Conservation (phyloP, 2,797 vertebrate genomes). For the Intellagama lesueurii region DNA sequence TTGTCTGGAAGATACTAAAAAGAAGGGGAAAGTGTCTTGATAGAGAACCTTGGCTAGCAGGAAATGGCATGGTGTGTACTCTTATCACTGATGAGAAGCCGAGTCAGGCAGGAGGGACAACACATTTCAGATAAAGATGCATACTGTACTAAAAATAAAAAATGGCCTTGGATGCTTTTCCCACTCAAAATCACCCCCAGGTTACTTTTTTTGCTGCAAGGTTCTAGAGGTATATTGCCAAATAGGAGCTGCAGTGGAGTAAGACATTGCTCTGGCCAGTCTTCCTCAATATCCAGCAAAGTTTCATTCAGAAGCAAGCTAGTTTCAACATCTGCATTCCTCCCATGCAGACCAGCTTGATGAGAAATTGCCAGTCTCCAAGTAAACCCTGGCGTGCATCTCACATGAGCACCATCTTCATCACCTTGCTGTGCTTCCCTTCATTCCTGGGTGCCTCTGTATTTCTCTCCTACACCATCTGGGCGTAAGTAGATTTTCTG, state of each 20-base stretch:
- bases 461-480: constrained; percentile 90
- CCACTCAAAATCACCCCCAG: background rate
- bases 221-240: background rate
- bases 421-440: constrained; percentile 92
- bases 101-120: background rate
- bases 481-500: constrained; percentile 86
- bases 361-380: constrained; percentile 93
- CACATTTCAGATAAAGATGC: background rate
- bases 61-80: background rate
- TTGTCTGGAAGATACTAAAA: background rate
- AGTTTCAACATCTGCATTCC: accelerated
- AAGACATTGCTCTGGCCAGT: background rate
- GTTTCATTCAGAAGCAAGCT: background rate
- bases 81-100: background rate
- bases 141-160: background rate
- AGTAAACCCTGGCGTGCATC: constrained; percentile 89
- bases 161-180: background rate
- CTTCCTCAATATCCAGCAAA: background rate
- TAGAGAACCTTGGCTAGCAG: background rate
- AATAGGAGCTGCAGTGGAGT: background rate
- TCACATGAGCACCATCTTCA: constrained; percentile 92
- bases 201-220: accelerated
- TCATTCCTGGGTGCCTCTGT: constrained; percentile 88
- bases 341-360: constrained; percentile 86
- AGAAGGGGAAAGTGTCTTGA: background rate